Conservation (phyloP, 2,888 invertebrate species). For the Pseudococcus viburni region DNA sequence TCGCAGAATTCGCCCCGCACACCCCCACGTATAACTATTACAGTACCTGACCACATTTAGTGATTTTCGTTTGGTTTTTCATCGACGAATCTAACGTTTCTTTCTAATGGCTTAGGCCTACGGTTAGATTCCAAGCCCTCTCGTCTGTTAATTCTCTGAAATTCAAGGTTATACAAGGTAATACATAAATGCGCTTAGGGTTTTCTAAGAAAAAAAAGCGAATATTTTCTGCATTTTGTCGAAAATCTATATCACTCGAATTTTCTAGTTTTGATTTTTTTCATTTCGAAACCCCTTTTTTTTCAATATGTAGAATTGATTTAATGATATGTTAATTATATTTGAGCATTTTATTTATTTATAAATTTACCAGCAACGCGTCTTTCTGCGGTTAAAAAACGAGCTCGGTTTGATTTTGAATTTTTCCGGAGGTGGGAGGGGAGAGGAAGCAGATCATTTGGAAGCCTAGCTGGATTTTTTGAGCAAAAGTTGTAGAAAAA, state of each 20-base stretch:
- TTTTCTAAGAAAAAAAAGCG: background rate
- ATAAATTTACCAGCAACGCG: slow-evolving; percentile 13
- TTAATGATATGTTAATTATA: slow-evolving; percentile 48
- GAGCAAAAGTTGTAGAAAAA: background rate
- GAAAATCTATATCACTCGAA: background rate
- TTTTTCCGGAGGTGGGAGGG: background rate
- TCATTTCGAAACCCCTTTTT: background rate
- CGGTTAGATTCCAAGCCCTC: slow-evolving; percentile 45
- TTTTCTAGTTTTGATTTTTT: background rate
- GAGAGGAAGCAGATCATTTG: no score
- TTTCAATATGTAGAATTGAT: slow-evolving; percentile 42
- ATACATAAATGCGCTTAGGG: background rate
- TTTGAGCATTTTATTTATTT: slow-evolving; percentile 20
- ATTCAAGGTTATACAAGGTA: slow-evolving; percentile 34
- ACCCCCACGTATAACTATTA: background rate
- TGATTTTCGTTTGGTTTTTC: slow-evolving; percentile 46
- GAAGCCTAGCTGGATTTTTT: no score
- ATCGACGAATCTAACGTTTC: slow-evolving; percentile 41
- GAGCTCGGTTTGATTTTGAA: slow-evolving; percentile 21
- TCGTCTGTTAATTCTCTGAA: slow-evolving; percentile 52
- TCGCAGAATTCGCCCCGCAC: background rate
- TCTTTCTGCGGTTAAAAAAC: background rate
- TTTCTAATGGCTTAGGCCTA: slow-evolving; percentile 21
- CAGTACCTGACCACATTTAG: slow-evolving; percentile 11
- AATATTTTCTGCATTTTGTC: slow-evolving; percentile 31